Percentiles rank a stretch among this genome's conserved stretches.
Conservation (phyloP, 2,113 vertebrate species). For the Paratilapia polleni region DNA sequence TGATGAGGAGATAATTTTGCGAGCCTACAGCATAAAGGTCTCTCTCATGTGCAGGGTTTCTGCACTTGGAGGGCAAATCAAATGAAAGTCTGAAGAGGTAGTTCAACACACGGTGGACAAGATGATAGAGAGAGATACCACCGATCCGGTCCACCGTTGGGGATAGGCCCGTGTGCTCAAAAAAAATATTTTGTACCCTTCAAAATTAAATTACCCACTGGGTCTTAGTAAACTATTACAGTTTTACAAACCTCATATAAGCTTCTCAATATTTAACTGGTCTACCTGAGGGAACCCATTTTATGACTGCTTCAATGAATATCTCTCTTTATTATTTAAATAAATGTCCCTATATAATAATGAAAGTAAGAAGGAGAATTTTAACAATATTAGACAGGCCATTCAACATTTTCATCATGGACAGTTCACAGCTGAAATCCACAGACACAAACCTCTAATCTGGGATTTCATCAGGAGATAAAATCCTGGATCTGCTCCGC, state of each 20-base stretch:
- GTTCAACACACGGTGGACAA: conserved; percentile 41
- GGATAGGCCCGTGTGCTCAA: background rate
- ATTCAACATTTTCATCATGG: conserved; percentile 39
- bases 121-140: conserved; percentile 55
- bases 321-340: background rate
- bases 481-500: conserved; percentile 57
- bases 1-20: conserved; percentile 79
- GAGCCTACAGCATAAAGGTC: conserved; percentile 67
- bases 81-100: conserved; percentile 34
- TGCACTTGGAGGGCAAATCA: conserved; percentile 38
- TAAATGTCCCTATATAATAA: conserved; percentile 5
- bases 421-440: conserved; percentile 27
- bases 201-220: background rate
- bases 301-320: background rate
- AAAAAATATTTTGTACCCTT: background rate
- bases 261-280: background rate
- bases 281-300: background rate
- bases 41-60: conserved; percentile 56
- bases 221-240: background rate
- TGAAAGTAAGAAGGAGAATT: conserved; percentile 29
- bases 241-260: background rate
- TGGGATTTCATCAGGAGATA: conserved; percentile 58
- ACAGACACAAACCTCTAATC: conserved; percentile 59
- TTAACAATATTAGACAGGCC: conserved; percentile 18
- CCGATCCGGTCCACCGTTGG: conserved; percentile 15